phyloP scores from a whole-genome alignment of 2,113 vertebrate species.

The Chionomys nivalis region DNA sequence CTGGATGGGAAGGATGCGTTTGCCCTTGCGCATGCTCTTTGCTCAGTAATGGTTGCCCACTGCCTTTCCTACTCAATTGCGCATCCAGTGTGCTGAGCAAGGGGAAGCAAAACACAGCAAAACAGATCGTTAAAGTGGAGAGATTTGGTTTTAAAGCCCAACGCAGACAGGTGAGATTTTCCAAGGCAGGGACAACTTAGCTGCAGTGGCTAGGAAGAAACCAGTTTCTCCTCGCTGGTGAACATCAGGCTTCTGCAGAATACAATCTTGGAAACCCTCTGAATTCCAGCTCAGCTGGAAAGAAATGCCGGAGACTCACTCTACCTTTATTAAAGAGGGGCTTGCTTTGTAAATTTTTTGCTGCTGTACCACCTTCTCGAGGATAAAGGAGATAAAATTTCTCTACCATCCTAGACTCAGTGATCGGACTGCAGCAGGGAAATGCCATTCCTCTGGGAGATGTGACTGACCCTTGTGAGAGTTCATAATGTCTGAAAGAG shows the following conservation, averaged over 20 bases:
- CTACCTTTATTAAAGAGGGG: constrained; percentile 58
- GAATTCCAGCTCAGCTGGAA: constrained; percentile 71
- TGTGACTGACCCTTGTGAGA: background rate
- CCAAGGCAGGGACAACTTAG: background rate
- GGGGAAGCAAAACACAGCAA: fast-evolving
- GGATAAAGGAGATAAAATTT: background rate
- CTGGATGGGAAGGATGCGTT: background rate
- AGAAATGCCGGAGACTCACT: constrained; percentile 31
- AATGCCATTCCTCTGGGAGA: too few relatives aligned
- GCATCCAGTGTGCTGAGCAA: fast-evolving
- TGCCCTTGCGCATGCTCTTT: background rate
- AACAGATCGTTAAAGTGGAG: background rate
- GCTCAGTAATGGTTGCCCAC: background rate
- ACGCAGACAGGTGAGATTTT: fast-evolving
- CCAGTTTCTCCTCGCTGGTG: constrained; percentile 33
- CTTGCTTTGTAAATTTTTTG: constrained; percentile 62
- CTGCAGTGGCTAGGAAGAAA: constrained; percentile 30
- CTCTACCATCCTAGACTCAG: background rate
- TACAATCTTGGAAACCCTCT: constrained; percentile 68
- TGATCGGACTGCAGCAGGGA: background rate
- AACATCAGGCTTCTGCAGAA: constrained; percentile 67
- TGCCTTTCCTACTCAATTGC: fast-evolving
- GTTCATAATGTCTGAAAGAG: background rate
- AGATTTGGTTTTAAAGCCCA: background rate
- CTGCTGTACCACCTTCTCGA: background rate